These are phyloP conservation scores for Synergus umbraculus DNA, from an alignment of 2,888 invertebrate genomes.

Conservation along the genomic window DNA sequence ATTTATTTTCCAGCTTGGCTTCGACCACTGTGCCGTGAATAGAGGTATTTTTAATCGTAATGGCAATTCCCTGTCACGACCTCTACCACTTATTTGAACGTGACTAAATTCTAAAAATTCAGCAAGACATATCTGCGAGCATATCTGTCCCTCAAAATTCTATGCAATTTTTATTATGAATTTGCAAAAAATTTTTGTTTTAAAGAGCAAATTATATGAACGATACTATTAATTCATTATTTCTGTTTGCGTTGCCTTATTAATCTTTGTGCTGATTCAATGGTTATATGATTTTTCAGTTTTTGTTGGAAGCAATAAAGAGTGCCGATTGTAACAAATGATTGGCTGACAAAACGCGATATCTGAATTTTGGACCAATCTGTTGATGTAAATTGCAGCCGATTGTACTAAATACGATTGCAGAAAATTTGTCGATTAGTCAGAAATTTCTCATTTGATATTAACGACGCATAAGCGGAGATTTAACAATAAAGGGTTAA, in stretches of 20 bases:
- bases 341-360: not conserved
- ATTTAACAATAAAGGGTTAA: conserved; percentile 20
- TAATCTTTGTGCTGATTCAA: not conserved
- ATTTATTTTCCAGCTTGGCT: conserved; percentile 43
- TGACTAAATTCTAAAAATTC: not conserved
- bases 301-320: not conserved
- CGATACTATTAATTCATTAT: not conserved
- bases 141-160: no score
- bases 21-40: conserved; percentile 35
- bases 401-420: not conserved
- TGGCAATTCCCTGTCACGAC: conserved; percentile 19
- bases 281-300: not conserved
- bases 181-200: not conserved
- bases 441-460: not conserved
- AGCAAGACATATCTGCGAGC: no score
- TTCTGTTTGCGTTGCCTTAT: not conserved
- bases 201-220: not conserved
- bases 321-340: not conserved
- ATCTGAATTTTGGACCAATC: not conserved
- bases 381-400: not conserved
- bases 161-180: not conserved
- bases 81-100: conserved; percentile 4
- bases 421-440: conserved; percentile 1
- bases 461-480: not conserved
- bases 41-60: conserved; percentile 35